Conservation (phyloP, 2,888 invertebrate genomes). For the Lasioglossum calceatum region DNA sequence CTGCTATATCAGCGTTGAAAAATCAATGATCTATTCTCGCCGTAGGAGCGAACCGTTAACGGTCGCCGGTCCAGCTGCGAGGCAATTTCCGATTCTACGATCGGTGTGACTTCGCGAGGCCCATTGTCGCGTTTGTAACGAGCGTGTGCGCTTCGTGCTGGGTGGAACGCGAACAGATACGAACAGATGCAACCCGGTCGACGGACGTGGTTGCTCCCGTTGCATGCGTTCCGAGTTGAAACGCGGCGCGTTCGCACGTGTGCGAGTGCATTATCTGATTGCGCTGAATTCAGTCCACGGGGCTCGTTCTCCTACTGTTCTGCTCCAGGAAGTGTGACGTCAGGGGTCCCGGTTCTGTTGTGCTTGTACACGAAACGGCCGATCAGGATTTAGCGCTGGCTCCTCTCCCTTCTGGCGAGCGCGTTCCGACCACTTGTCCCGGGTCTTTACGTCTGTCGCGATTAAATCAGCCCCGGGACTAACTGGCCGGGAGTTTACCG, state of each 20-base stretch:
- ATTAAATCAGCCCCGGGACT: constrained; percentile 25
- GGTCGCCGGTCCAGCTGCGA: constrained; percentile 5
- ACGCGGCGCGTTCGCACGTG: constrained; percentile 49
- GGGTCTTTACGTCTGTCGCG: constrained; percentile 13
- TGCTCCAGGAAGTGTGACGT: constrained; percentile 75
- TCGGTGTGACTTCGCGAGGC: constrained; percentile 14
- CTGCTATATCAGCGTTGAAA: constrained; percentile 4
- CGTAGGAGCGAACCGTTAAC: constrained; percentile 14
- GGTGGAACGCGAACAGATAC: constrained; percentile 16
- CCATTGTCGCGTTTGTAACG: constrained; percentile 15
- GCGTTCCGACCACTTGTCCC: not conserved
- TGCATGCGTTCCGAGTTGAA: constrained; percentile 47
- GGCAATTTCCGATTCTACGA: constrained; percentile 31
- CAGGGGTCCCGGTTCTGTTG: constrained; percentile 52
- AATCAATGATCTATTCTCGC: constrained; percentile 24
- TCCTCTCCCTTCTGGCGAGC: not conserved
- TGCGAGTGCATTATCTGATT: constrained; percentile 74
- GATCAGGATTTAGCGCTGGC: constrained; percentile 55
- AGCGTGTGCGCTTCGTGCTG: constrained; percentile 5
- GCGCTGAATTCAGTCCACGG: constrained; percentile 73
- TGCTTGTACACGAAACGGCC: constrained; percentile 24
- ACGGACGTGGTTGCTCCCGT: constrained; percentile 34
- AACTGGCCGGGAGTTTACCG: constrained; percentile 13
- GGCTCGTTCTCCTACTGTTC: constrained; percentile 66
- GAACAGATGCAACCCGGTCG: constrained; percentile 49